Evolutionary conservation across 2,888 invertebrate genomes (phyloP).

Genomic region (Catocala fraxini): DNA sequence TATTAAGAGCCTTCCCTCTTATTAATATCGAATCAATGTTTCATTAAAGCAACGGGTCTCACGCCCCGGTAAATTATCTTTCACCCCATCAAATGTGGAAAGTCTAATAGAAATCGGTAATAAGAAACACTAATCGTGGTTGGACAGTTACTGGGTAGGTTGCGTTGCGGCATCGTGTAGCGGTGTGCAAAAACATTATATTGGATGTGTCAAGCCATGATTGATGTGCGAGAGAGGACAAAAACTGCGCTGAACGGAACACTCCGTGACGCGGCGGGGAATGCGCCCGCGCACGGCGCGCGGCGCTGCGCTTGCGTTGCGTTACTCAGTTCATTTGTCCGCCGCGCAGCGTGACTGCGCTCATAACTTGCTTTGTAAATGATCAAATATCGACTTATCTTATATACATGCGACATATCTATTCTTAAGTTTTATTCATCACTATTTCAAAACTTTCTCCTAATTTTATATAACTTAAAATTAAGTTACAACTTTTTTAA

Average conservation of each 20-base stretch:
- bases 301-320: slow-evolving; percentile 7
- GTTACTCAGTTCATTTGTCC: slow-evolving; percentile 39
- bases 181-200: slow-evolving; percentile 80
- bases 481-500: too few species aligned
- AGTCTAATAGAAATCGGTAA: slow-evolving; percentile 85
- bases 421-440: too few species aligned
- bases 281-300: slow-evolving; percentile 44
- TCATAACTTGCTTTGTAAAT: slow-evolving; percentile 3
- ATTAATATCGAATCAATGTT: slow-evolving; percentile 86
- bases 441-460: too few species aligned
- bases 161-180: slow-evolving; percentile 63
- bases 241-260: slow-evolving; percentile 79
- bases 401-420: too few species aligned
- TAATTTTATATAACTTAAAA: too few species aligned
- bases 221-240: slow-evolving; percentile 74
- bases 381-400: background rate
- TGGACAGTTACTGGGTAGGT: slow-evolving; percentile 67
- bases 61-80: slow-evolving; percentile 83
- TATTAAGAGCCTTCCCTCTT: slow-evolving; percentile 58
- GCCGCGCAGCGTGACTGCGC: background rate
- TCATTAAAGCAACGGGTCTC: slow-evolving; percentile 78
- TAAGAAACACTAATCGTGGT: slow-evolving; percentile 84
- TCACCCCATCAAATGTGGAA: slow-evolving; percentile 85
- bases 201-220: slow-evolving; percentile 87
- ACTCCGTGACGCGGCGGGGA: slow-evolving; percentile 77